phyloP scores from a whole-genome alignment of 2,888 invertebrate genomes.

The Cataglyphis livida region DNA sequence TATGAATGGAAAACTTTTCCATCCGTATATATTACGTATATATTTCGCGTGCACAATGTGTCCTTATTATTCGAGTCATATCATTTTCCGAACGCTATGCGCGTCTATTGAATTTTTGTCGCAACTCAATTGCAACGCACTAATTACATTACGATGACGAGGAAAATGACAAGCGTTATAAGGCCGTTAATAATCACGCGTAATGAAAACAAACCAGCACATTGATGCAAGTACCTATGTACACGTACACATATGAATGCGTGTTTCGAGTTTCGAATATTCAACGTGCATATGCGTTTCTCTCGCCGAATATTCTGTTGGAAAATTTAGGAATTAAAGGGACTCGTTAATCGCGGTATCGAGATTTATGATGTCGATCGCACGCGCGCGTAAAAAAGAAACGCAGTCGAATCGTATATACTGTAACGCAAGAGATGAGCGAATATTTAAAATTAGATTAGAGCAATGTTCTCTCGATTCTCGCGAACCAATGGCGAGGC shows the following conservation, averaged over 20 bases:
- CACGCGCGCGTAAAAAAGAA: background rate
- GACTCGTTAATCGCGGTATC: background rate
- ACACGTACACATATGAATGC: background rate
- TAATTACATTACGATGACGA: background rate
- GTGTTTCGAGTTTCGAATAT: background rate
- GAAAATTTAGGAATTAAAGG: background rate
- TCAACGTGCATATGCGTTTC: background rate
- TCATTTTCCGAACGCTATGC: background rate
- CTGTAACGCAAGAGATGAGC: constrained; percentile 55
- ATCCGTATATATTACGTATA: background rate
- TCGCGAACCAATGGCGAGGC: constrained; percentile 62
- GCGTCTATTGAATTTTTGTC: background rate
- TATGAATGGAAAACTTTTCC: background rate
- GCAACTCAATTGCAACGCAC: background rate
- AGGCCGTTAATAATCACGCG: background rate
- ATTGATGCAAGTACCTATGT: background rate
- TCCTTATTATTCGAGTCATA: background rate
- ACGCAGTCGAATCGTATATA: background rate
- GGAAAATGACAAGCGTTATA: constrained; percentile 24
- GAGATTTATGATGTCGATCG: constrained; percentile 24
- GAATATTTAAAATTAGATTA: constrained; percentile 72
- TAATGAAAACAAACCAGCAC: constrained; percentile 26
- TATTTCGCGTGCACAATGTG: background rate
- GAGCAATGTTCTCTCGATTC: constrained; percentile 14
- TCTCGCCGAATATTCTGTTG: background rate